phyloP scores from a whole-genome alignment of 2,888 invertebrate species.

The Scrobipalpa costella region DNA sequence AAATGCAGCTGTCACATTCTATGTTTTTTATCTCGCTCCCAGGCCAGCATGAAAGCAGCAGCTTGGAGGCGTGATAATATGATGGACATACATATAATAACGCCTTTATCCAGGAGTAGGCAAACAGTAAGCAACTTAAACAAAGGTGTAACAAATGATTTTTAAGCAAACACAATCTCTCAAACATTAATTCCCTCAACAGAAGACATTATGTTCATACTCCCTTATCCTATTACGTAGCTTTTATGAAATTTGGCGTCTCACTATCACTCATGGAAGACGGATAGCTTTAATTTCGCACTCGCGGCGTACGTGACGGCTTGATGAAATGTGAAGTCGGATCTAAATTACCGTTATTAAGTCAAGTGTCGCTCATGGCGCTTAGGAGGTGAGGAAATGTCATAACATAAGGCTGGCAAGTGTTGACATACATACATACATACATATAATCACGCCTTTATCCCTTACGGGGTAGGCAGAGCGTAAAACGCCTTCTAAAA shows the following conservation, averaged over 20 bases:
- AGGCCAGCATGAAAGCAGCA: no score
- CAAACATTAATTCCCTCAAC: not conserved
- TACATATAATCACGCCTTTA: no score
- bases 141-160: not conserved
- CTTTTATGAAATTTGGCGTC: slow-evolving; percentile 31
- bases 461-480: no score
- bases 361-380: slow-evolving; percentile 16
- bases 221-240: slow-evolving; percentile 21
- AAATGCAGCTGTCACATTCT: no score
- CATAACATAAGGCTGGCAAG: not conserved
- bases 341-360: slow-evolving; percentile 21
- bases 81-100: no score
- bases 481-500: no score
- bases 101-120: no score
- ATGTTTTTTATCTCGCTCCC: no score
- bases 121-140: no score
- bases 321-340: slow-evolving; percentile 21
- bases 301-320: slow-evolving; percentile 21
- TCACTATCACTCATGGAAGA: slow-evolving; percentile 29
- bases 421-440: no score
- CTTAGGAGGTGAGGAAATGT: slow-evolving; percentile 6
- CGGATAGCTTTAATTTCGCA: slow-evolving; percentile 36
- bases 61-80: no score
- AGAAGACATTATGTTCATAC: slow-evolving; percentile 18
- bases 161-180: not conserved